Evolutionary conservation across 2,113 vertebrate species (phyloP).

Genomic region (Vulpes ferrilata): DNA sequence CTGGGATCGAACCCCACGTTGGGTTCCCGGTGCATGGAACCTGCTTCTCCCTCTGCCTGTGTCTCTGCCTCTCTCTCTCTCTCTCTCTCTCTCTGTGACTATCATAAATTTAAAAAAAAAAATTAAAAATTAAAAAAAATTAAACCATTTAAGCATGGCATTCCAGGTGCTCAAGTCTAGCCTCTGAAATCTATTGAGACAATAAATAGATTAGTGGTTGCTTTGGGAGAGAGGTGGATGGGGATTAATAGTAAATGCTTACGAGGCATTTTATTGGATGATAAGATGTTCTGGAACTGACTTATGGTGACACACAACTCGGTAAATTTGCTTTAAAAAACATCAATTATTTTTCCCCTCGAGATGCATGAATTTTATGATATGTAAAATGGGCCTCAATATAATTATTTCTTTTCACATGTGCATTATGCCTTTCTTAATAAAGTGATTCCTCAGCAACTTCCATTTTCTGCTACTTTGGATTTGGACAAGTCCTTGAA

Average conservation of each 20-base stretch:
- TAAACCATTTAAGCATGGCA: neutral
- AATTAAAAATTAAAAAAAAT: neutral
- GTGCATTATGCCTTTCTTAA: neutral
- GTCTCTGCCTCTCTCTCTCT: too few relatives aligned
- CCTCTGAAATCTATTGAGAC: neutral
- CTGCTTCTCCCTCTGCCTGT: too few relatives aligned
- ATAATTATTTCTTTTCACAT: neutral
- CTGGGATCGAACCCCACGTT: too few relatives aligned
- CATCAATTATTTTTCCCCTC: neutral
- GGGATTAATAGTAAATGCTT: neutral
- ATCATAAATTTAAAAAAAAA: too few relatives aligned
- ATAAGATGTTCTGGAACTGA: neutral
- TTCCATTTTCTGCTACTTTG: neutral
- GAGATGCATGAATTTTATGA: neutral
- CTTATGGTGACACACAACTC: neutral
- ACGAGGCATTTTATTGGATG: neutral
- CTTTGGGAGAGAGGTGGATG: too few relatives aligned
- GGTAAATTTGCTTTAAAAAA: conserved; percentile 25
- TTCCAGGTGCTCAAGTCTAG: neutral
- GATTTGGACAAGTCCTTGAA: neutral
- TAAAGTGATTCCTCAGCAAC: neutral
- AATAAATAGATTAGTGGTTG: neutral
- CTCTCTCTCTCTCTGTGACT: too few relatives aligned
- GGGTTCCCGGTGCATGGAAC: too few relatives aligned
- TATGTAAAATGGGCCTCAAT: neutral